Percentiles rank a stretch among this genome's conserved stretches.
These are phyloP conservation scores for Thelaira solivaga DNA, from an alignment of 2,888 invertebrate genomes.

Conservation along the genomic window DNA sequence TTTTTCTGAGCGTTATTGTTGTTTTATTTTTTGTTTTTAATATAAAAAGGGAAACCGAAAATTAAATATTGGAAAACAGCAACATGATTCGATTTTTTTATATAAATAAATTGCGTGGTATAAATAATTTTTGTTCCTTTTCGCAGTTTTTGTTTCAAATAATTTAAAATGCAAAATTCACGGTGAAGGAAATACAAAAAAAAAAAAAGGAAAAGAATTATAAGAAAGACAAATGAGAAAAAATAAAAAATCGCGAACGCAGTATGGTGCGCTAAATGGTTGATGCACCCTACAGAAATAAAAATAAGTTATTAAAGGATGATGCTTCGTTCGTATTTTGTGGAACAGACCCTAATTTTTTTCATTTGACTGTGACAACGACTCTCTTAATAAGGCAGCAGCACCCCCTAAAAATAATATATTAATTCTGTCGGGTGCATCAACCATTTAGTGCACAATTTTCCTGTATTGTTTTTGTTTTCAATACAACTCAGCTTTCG, in stretches of 20 bases:
- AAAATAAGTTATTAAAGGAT: too few species aligned
- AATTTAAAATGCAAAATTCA: slow-evolving; percentile 60
- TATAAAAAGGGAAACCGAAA: slow-evolving; percentile 56
- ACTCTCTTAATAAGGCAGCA: too few species aligned
- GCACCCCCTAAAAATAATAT: too few species aligned
- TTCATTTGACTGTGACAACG: too few species aligned
- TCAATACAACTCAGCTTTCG: too few species aligned
- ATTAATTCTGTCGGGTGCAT: slow-evolving; percentile 24
- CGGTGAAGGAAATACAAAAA: slow-evolving; percentile 13
- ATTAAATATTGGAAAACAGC: slow-evolving; percentile 40
- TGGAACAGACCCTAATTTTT: too few species aligned
- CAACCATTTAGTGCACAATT: slow-evolving; percentile 31
- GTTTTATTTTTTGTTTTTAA: slow-evolving; percentile 7
- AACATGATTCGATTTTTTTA: slow-evolving; percentile 7
- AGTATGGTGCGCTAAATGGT: slow-evolving; percentile 31
- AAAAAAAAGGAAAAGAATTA: not conserved
- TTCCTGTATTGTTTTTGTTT: too few species aligned
- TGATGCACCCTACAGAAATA: slow-evolving; percentile 28
- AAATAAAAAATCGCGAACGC: not conserved
- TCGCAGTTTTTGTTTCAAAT: slow-evolving; percentile 53
- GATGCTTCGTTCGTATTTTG: too few species aligned
- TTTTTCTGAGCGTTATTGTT: too few species aligned
- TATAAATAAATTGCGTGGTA: slow-evolving; percentile 47
- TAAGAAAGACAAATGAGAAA: not conserved
- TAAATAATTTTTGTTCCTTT: slow-evolving; percentile 11